Evolutionary conservation across 2,113 vertebrate genomes (phyloP).

Genomic region (Chloropsis cyanopogon): DNA sequence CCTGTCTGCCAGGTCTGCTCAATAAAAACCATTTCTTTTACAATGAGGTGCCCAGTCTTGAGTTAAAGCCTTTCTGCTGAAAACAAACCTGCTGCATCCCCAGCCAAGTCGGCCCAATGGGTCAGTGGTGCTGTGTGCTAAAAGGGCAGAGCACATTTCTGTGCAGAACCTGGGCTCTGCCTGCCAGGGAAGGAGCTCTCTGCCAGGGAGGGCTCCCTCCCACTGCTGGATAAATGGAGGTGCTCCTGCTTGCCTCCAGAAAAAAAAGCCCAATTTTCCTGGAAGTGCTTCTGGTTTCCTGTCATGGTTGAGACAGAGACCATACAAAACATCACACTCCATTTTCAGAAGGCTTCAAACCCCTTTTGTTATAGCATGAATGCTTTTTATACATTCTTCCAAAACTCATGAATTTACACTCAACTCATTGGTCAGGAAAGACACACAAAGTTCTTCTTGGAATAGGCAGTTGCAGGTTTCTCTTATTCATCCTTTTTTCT

Average conservation of each 20-base stretch:
- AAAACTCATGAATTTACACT: too few species aligned
- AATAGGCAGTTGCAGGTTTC: too few species aligned
- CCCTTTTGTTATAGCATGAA: too few species aligned
- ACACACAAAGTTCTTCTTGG: too few species aligned
- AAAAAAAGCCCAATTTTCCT: neutral
- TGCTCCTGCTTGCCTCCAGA: neutral
- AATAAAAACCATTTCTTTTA: neutral
- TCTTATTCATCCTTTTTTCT: too few species aligned
- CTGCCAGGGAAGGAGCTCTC: neutral
- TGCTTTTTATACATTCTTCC: too few species aligned
- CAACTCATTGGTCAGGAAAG: too few species aligned
- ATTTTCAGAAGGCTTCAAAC: too few species aligned
- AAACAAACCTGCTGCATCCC: neutral
- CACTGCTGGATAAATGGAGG: neutral
- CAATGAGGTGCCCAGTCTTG: neutral
- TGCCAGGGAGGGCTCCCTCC: conserved; percentile 35
- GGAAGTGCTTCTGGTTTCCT: neutral
- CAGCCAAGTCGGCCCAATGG: neutral
- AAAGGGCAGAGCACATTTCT: neutral
- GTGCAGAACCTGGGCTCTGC: neutral
- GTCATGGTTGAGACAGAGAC: too few species aligned
- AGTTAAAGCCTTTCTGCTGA: neutral
- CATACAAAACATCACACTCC: too few species aligned
- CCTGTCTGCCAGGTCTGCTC: neutral
- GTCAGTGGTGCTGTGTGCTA: neutral